Evolutionary conservation across 2,888 invertebrate genomes (phyloP).

Genomic region (Epsilonema sp.): DNA sequence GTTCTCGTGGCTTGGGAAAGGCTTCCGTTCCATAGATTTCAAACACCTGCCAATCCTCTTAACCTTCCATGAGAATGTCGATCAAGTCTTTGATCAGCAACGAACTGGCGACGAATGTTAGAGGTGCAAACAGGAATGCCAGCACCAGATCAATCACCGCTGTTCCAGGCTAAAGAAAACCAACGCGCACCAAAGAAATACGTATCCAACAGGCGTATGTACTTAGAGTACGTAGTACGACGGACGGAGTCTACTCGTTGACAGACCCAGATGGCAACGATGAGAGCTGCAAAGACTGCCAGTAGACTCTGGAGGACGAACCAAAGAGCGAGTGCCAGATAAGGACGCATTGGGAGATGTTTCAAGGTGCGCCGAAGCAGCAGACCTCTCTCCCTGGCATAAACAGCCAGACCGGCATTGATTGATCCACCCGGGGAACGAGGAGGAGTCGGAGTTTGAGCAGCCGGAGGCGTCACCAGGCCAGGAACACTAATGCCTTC

Average conservation of each 20-base stretch:
- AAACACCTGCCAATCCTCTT: too few relatives aligned
- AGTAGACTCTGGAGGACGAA: constrained; percentile 1
- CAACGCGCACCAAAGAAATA: too few relatives aligned
- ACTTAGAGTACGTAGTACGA: neutral
- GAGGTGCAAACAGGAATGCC: constrained; percentile 2
- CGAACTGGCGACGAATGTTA: neutral
- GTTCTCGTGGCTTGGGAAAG: too few relatives aligned
- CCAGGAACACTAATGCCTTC: too few relatives aligned
- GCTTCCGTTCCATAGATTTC: too few relatives aligned
- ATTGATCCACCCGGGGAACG: too few relatives aligned
- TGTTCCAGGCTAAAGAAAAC: neutral
- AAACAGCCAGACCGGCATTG: neutral
- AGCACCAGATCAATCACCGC: constrained; percentile 1
- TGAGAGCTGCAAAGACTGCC: neutral
- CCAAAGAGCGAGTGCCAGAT: neutral
- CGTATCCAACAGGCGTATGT: neutral
- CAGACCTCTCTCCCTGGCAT: constrained; percentile 1
- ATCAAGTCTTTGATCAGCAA: neutral
- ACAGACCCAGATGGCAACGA: too few relatives aligned
- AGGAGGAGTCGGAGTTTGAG: too few relatives aligned
- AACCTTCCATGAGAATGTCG: neutral
- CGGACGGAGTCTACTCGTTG: too few relatives aligned
- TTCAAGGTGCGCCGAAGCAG: constrained; percentile 6
- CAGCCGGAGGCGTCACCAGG: too few relatives aligned
- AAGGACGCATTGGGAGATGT: constrained; percentile 4